Evolutionary conservation across 2,888 invertebrate species (phyloP).

Genomic region (Tryphoninae sp.): DNA sequence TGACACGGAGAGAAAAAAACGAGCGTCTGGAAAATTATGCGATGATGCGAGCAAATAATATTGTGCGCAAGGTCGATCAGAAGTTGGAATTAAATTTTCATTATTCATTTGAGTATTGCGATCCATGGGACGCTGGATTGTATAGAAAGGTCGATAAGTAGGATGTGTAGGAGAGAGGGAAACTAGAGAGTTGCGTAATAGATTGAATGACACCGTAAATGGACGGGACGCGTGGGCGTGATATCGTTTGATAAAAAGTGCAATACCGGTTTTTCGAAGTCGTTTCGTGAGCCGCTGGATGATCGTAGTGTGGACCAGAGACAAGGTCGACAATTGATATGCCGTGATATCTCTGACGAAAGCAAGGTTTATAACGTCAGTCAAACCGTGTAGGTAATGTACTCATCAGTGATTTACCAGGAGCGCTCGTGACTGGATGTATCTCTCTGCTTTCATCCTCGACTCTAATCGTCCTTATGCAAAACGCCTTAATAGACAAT

Average conservation of each 20-base stretch:
- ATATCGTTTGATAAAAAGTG: not conserved
- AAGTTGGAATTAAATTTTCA: not conserved
- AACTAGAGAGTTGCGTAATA: not conserved
- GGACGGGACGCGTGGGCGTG: not conserved
- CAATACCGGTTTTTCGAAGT: not conserved
- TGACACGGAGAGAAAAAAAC: conserved; percentile 3
- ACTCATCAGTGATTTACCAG: conserved; percentile 17
- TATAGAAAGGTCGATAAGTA: not conserved
- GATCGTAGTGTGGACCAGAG: not conserved
- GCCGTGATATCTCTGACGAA: not conserved
- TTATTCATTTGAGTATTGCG: not conserved
- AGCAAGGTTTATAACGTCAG: not conserved
- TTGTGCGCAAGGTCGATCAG: not conserved
- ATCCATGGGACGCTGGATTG: not conserved
- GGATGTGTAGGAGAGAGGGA: not conserved
- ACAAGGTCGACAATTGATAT: too few relatives aligned
- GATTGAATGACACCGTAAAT: not conserved
- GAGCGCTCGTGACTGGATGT: conserved; percentile 23
- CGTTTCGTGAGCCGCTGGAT: not conserved
- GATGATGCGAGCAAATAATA: not conserved
- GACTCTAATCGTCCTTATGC: conserved; percentile 24
- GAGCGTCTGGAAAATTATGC: not conserved
- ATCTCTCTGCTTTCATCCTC: not conserved
- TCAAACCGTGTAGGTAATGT: not conserved
- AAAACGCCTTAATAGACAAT: conserved; percentile 30